Conservation (phyloP, 2,113 vertebrate genomes). For the Carassius auratus region DNA sequence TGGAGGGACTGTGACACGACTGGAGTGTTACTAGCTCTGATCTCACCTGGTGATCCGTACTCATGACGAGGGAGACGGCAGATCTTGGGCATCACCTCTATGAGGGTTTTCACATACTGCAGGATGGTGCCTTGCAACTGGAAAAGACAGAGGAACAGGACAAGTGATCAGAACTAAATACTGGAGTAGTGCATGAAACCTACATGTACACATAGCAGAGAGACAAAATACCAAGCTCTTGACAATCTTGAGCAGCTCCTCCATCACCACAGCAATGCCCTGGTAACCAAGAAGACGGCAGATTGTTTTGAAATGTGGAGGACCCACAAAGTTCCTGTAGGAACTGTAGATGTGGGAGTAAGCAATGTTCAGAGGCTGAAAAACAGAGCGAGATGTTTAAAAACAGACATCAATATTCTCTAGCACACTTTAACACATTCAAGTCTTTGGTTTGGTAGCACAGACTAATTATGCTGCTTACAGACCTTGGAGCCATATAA, state of each 20-base stretch:
- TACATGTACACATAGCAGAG: slow-evolving; percentile 15
- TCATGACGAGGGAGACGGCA: slow-evolving; percentile 96
- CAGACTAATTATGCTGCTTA: not conserved
- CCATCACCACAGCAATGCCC: slow-evolving; percentile 98
- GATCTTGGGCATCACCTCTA: slow-evolving; percentile 99
- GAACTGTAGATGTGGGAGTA: slow-evolving; percentile 99
- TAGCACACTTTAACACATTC: not conserved
- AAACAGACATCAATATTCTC: not conserved
- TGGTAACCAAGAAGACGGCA: slow-evolving; percentile 98
- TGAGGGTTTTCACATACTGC: slow-evolving; percentile 98
- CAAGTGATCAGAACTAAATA: not conserved
- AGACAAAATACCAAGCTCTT: slow-evolving; percentile 91
- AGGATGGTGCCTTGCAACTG: slow-evolving; percentile 97
- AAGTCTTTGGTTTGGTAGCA: not conserved
- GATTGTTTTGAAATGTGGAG: slow-evolving; percentile 98
- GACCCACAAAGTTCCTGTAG: slow-evolving; percentile 97
- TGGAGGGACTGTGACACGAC: not conserved
- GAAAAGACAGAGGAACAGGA: slow-evolving; percentile 1
- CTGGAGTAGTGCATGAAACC: not conserved
- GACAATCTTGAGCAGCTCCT: slow-evolving; percentile 97
- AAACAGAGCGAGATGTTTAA: slow-evolving; percentile 24
- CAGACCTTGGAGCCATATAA: slow-evolving; percentile 97
- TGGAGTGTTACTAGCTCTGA: not conserved
- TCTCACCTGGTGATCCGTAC: slow-evolving; percentile 94
- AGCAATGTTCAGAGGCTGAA: slow-evolving; percentile 97